Evolutionary conservation across 2,797 vertebrate genomes (phyloP), one percentile per base, ranked within the genome.

Genomic region (Muscicapa comitata): DNA sequence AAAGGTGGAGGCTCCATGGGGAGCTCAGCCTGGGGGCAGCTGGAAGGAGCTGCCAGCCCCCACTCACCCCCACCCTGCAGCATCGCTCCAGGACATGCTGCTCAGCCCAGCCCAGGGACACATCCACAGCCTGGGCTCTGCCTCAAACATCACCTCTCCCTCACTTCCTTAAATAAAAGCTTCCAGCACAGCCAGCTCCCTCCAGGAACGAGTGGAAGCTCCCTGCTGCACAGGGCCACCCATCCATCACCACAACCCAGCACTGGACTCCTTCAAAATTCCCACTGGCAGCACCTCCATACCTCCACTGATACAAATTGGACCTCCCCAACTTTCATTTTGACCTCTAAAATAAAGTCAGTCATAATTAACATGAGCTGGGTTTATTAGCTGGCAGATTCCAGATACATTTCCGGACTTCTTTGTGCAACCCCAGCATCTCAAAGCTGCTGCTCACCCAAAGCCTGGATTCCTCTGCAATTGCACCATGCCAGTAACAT

Each of bases 31-130:
- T 33, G 7, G 20, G 45, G 86, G 82, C 40, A 37, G 87, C 74
- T 58, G 86, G n/a, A 40, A 40, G 33, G 90, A 13, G 2, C 55
- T 82, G 68, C 28, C 91, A 58, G 90, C 48, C 29, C 28, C 78
- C 61, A 3, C 37, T 57, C 0, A 0, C 2, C 29, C 75, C 33
- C 29, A 6, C 2, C n/a, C n/a, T 1, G 17, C 1, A 1, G 53
- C 31, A 33, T 11, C 3, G 3, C 57, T 29, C 33, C 38, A 0
- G 3, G 67, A 7, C 33, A 23, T 0, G 3, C 21, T 7, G 53
- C 53, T 85, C 1, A 0, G 4, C 35, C 45, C 83, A 33, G 59
- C 29, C 53, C 23, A 1, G 74, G 72, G 83, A 72, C 42, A 9
- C 43, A 28, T 24, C 45, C 79, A 38, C 75, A 23, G 43, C 82